Base-by-base conservation (phyloP, 2,113 vertebrate genomes). In the Callipepla californica region DNA sequence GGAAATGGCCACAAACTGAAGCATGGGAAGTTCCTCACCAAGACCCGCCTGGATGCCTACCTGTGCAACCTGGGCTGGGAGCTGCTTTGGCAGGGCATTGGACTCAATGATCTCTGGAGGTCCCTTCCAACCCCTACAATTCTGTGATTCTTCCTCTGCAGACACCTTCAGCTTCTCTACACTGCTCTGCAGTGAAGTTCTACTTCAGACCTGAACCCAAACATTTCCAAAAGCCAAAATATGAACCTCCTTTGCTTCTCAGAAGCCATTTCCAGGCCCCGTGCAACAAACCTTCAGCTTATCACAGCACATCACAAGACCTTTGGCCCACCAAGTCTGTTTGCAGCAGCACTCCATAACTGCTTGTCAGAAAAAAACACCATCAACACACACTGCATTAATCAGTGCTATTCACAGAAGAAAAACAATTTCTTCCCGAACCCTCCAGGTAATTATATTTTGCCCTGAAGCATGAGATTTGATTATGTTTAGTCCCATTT, bases 401-500 rank as follows among this genome's bases (percentile, higher is more conserved):
- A 94, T 81, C 87, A 59, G 50, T 36, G 59, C 42, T 63, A 16
- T 42, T 48, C 89, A 89, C n/a, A 59, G 53, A 78, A 67, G 55
- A 50, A 74, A 82, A 83, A 48, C 53, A 69, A 44, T 79, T 92
- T 80, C 53, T 72, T 61, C 82, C 82, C 25, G 23, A 89, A 58
- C 51, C 82, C 70, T 78, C 36, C 87, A 87, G 80, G 80, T 81
- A 85, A 94, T 94, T 80, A 77, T 53, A 69, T 95, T 90, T 93
- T 92, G 57, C 85, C 87, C 87, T 93, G 55, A 87, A 96, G 85
- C 63, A 77, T 48, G 70, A 92, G 67, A 92, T 92, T 77, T 94
- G 92, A 94, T 96, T 93, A 87, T 20, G 18, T 51, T 96, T 93
- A 82, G 68, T 67, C 78, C 34, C 80, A 72, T 87, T 93, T 95